Conservation (phyloP, 1,140 invertebrate genomes). For the Dinoponera quadriceps region DNA sequence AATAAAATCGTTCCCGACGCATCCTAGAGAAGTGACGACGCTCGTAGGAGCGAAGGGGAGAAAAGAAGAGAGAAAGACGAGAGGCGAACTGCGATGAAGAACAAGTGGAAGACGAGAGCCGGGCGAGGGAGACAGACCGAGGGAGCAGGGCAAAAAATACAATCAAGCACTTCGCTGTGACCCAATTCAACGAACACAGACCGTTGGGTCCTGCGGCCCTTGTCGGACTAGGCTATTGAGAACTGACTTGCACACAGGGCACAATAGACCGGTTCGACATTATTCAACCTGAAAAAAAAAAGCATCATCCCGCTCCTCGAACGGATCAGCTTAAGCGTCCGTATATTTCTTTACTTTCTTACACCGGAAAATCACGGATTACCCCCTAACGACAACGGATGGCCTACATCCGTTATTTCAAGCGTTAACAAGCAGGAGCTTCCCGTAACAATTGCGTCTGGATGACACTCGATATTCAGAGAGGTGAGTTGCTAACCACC, state of each 20-base stretch:
- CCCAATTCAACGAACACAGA: conserved; percentile 76
- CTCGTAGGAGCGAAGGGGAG: conserved; percentile 7
- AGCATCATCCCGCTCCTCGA: conserved; percentile 28
- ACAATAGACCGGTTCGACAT: conserved; percentile 72
- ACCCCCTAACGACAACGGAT: conserved; percentile 56
- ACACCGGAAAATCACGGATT: conserved; percentile 62
- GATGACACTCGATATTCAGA: neutral
- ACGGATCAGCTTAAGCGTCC: conserved; percentile 27
- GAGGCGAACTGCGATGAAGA: conserved; percentile 20
- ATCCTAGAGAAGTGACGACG: conserved; percentile 15
- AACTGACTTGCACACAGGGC: conserved; percentile 73
- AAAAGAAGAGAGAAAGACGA: neutral
- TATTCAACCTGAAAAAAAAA: conserved; percentile 74
- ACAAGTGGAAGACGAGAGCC: conserved; percentile 62
- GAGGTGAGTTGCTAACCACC: neutral
- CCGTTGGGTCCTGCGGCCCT: conserved; percentile 69
- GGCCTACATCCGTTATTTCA: conserved; percentile 44
- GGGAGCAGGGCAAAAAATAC: conserved; percentile 67
- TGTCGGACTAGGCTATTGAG: conserved; percentile 66
- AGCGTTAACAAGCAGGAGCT: conserved; percentile 31
- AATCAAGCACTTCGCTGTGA: conserved; percentile 78
- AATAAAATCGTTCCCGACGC: conserved; percentile 42
- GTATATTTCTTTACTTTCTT: conserved; percentile 62
- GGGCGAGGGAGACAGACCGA: conserved; percentile 7
- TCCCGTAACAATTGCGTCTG: conserved; percentile 20